Conservation (phyloP, 2,888 invertebrate species). For the Lycophotia porphyrea region DNA sequence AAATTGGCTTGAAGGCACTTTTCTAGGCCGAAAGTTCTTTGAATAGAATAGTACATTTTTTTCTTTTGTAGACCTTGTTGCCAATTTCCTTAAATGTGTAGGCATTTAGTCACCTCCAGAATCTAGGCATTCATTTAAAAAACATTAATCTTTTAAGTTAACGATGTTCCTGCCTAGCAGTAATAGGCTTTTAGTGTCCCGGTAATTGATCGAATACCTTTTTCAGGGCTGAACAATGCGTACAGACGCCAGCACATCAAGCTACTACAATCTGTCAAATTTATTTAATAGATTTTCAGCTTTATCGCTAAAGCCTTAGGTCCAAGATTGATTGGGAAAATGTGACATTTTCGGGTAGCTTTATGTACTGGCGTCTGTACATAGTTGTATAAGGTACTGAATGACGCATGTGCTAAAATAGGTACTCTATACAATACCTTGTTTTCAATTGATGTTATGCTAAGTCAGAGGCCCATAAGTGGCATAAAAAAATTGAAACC, state of each 20-base stretch:
- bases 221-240: constrained; percentile 37
- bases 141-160: constrained; percentile 59
- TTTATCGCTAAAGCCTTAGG: too few species aligned
- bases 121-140: constrained; percentile 46
- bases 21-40: background rate
- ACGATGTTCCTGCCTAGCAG: constrained; percentile 45
- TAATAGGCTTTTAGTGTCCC: constrained; percentile 60
- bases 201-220: constrained; percentile 53
- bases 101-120: constrained; percentile 26
- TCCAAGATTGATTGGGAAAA: too few species aligned
- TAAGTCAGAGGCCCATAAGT: too few species aligned
- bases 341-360: too few species aligned
- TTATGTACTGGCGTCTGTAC: too few species aligned
- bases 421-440: background rate
- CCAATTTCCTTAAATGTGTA: constrained; percentile 35
- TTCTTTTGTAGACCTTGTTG: constrained; percentile 8
- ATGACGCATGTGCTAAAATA: constrained; percentile 1
- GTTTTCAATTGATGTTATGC: background rate
- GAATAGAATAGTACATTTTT: background rate
- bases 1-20: constrained; percentile 1
- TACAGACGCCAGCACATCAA: too few species aligned
- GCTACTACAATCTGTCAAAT: too few species aligned
- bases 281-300: too few species aligned
- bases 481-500: too few species aligned
- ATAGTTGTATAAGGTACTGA: background rate